Evolutionary conservation across 2,888 invertebrate species (phyloP).

Genomic region (Ernsta delagoae): DNA sequence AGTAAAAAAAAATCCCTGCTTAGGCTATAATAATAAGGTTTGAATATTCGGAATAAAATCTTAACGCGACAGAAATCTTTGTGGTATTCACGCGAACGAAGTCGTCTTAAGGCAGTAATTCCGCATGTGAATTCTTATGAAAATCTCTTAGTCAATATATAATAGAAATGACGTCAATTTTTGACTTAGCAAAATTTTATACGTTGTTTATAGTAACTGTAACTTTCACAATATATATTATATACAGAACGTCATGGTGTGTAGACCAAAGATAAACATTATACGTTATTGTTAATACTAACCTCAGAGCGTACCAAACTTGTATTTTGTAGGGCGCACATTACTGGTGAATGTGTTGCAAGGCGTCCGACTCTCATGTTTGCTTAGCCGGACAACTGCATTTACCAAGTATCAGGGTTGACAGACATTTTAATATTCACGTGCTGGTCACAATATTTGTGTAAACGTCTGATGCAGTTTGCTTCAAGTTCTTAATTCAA

Average conservation of each 20-base stretch:
- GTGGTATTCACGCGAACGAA: conserved; percentile 65
- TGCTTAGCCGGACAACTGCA: conserved; percentile 11
- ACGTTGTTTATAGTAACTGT: conserved; percentile 80
- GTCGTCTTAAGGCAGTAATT: conserved; percentile 61
- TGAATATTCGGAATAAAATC: conserved; percentile 74
- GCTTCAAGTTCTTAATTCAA: neutral
- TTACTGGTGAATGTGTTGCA: conserved; percentile 46
- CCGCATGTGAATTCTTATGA: conserved; percentile 83
- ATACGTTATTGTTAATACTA: conserved; percentile 79
- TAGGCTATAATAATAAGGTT: conserved; percentile 80
- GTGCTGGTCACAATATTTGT: conserved; percentile 19
- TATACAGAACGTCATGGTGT: conserved; percentile 76
- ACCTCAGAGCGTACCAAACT: conserved; percentile 83
- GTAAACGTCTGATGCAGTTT: conserved; percentile 5
- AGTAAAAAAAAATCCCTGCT: conserved; percentile 79
- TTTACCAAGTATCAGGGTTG: conserved; percentile 33
- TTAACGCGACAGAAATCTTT: conserved; percentile 72
- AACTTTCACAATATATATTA: conserved; percentile 66
- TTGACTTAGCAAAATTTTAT: conserved; percentile 85
- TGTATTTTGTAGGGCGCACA: conserved; percentile 69
- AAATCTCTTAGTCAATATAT: conserved; percentile 83
- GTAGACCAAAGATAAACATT: conserved; percentile 82
- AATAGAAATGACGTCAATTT: conserved; percentile 82
- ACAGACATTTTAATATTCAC: conserved; percentile 22
- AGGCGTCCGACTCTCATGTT: conserved; percentile 11